A percentile compares a stretch with the other conserved stretches of the same genome.
phyloP scores from a whole-genome alignment of 2,113 vertebrate species.

The Vireo altiloquus region DNA sequence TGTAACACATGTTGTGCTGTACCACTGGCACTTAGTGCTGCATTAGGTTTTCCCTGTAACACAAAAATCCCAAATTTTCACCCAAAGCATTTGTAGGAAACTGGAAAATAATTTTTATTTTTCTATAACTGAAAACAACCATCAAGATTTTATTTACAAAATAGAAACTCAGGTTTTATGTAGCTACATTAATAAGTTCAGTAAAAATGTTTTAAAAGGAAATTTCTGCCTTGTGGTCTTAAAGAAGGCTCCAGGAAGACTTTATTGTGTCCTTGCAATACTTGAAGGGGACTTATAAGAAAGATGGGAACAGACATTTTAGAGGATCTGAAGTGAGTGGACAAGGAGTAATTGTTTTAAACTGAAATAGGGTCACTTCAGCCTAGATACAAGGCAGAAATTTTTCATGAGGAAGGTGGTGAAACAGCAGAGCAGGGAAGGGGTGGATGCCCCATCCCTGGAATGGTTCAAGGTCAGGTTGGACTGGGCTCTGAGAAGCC shows the following conservation, averaged over 20 bases:
- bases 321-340: background rate
- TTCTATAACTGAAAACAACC: background rate
- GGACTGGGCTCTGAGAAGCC: background rate
- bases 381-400: background rate
- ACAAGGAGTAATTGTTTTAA: background rate
- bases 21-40: background rate
- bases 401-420: background rate
- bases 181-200: background rate
- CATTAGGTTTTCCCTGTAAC: background rate
- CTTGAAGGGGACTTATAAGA: background rate
- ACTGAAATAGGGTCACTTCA: background rate
- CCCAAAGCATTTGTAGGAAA: background rate
- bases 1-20: background rate
- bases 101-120: background rate
- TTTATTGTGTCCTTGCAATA: background rate
- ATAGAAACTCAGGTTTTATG: background rate
- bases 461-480: background rate
- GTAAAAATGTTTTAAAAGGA: background rate
- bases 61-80: background rate
- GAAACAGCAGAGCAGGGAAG: background rate
- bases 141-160: background rate
- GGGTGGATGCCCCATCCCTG: background rate
- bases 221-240: background rate
- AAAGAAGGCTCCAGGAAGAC: background rate
- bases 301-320: background rate